Evolutionary conservation across 2,113 vertebrate genomes (phyloP).

Genomic region (Mesoclemmys tuberculata): DNA sequence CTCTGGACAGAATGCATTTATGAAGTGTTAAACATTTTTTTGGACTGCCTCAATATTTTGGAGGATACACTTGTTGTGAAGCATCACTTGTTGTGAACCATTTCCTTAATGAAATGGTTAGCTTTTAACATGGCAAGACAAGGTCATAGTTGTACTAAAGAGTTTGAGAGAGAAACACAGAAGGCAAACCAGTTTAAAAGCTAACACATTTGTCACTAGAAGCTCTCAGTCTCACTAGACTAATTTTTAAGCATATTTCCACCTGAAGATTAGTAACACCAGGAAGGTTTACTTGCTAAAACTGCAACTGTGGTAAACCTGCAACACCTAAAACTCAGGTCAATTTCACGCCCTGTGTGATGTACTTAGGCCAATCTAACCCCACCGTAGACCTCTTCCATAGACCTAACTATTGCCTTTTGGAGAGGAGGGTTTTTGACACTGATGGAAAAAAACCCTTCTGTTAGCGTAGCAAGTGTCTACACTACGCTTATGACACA

Average conservation of each 20-base stretch:
- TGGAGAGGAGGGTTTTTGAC: not conserved
- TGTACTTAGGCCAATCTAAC: not conserved
- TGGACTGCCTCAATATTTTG: not conserved
- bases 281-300: not conserved
- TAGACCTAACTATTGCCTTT: not conserved
- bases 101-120: not conserved
- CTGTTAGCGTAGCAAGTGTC: not conserved
- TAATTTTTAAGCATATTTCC: not conserved
- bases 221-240: not conserved
- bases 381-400: not conserved
- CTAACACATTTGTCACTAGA: not conserved
- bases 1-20: not conserved
- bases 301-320: too few relatives aligned
- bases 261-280: not conserved
- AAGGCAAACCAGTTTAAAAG: not conserved
- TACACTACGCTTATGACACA: not conserved
- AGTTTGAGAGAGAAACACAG: not conserved
- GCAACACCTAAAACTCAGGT: not conserved
- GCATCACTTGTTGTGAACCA: not conserved
- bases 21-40: not conserved
- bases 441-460: not conserved
- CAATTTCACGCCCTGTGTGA: not conserved
- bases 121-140: not conserved
- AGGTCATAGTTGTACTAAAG: not conserved
- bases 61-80: not conserved